A percentile compares a stretch with the other conserved stretches of the same genome.
These are phyloP conservation scores for Horisme vitalbata DNA, from an alignment of 2,888 invertebrate species.

Conservation along the genomic window DNA sequence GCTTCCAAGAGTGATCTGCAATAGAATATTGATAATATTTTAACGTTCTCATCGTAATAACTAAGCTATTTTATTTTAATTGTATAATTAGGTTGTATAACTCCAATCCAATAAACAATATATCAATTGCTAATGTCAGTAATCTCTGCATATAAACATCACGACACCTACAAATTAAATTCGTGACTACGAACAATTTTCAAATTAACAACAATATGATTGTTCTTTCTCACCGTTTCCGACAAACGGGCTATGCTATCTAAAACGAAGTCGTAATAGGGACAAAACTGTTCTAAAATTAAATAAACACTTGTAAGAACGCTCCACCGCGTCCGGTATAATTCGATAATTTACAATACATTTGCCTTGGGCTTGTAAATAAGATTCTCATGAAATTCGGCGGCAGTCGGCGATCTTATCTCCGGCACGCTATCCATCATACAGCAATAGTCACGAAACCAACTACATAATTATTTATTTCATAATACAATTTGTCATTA, in stretches of 20 bases:
- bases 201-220: conserved; percentile 54
- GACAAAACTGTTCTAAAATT: conserved; percentile 71
- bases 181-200: conserved; percentile 62
- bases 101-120: conserved; percentile 10
- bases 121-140: conserved; percentile 19
- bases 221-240: conserved; percentile 62
- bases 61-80: neutral
- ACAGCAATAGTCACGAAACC: conserved; percentile 64
- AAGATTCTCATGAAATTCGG: conserved; percentile 75
- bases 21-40: no score
- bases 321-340: conserved; percentile 61
- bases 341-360: conserved; percentile 74
- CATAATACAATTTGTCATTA: conserved; percentile 63
- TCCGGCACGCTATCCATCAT: conserved; percentile 74
- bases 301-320: conserved; percentile 74
- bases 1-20: no score
- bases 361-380: conserved; percentile 65
- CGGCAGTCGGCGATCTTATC: conserved; percentile 68
- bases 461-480: conserved; percentile 65
- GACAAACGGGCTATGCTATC: conserved; percentile 54
- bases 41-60: neutral
- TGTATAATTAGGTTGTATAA: neutral
- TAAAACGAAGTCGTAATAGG: conserved; percentile 59
- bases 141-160: conserved; percentile 51
- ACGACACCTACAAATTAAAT: conserved; percentile 62